These are phyloP conservation scores for Platyscapa corneri DNA, from an alignment of 1,140 invertebrate species.

Conservation along the genomic window DNA sequence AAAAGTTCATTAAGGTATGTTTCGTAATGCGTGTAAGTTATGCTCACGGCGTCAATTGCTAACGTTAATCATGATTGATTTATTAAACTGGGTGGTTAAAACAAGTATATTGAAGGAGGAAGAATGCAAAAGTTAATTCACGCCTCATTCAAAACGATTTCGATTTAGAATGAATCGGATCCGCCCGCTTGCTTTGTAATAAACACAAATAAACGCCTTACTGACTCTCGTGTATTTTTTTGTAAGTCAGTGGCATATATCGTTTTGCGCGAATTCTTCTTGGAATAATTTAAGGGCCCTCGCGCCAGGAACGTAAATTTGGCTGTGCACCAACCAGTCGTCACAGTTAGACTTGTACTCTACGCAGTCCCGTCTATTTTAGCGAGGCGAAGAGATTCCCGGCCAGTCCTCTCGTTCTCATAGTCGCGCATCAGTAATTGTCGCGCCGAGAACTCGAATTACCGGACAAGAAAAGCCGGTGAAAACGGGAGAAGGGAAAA, in stretches of 20 bases:
- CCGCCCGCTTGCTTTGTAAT: background rate
- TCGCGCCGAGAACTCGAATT: slow-evolving; percentile 41
- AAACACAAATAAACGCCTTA: too few species aligned
- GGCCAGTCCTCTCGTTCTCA: background rate
- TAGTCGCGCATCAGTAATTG: slow-evolving; percentile 50
- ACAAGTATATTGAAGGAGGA: too few species aligned
- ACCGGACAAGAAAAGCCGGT: slow-evolving; percentile 12
- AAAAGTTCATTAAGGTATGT: too few species aligned
- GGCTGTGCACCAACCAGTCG: slow-evolving; percentile 24
- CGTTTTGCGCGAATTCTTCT: background rate
- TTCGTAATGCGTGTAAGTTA: too few species aligned
- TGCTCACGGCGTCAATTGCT: too few species aligned
- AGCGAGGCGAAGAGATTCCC: slow-evolving; percentile 10
- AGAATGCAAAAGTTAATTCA: background rate
- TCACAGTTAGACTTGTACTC: background rate
- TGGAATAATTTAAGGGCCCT: slow-evolving; percentile 27
- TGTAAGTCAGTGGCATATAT: too few species aligned
- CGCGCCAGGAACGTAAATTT: background rate
- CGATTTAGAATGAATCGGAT: background rate
- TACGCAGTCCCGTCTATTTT: slow-evolving; percentile 34
- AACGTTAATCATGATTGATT: too few species aligned
- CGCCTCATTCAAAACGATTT: background rate
- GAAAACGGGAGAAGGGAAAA: background rate
- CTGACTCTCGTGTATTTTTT: too few species aligned
- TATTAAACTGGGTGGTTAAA: too few species aligned